A percentile compares a stretch with the other conserved stretches of the same genome.
Conservation (phyloP, 1,140 invertebrate genomes). For the Musca vetustissima region DNA sequence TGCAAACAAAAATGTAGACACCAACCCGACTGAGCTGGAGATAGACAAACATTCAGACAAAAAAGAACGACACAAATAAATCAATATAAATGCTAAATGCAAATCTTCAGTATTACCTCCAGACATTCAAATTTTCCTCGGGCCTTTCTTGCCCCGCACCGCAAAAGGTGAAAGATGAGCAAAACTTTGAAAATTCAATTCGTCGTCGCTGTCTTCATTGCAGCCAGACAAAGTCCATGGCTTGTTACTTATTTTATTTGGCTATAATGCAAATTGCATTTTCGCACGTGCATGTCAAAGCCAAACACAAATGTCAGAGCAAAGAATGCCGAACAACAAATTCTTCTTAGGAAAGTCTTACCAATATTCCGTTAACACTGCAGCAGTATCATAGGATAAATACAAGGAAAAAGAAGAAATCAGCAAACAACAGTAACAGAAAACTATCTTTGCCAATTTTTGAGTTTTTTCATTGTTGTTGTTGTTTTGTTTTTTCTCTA, state of each 20-base stretch:
- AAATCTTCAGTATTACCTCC: too few species aligned
- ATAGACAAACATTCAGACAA: too few species aligned
- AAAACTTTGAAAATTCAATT: background rate
- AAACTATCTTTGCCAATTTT: background rate
- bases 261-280: conserved; percentile 26
- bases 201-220: background rate
- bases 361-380: background rate
- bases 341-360: background rate
- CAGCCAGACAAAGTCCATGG: background rate
- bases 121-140: too few species aligned
- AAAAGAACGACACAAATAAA: too few species aligned
- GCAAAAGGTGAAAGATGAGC: background rate
- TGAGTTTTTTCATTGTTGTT: too few species aligned
- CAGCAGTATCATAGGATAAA: background rate
- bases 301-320: conserved; percentile 14
- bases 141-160: too few species aligned
- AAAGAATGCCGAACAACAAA: background rate
- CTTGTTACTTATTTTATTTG: conserved; percentile 9
- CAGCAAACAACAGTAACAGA: background rate
- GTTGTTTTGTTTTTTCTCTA: too few species aligned
- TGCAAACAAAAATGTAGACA: background rate
- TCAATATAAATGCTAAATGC: too few species aligned
- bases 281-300: conserved; percentile 25
- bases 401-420: background rate
- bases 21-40: too few species aligned